Evolutionary conservation across 2,888 invertebrate species (phyloP).

Genomic region (Acanthosepion esculentum): DNA sequence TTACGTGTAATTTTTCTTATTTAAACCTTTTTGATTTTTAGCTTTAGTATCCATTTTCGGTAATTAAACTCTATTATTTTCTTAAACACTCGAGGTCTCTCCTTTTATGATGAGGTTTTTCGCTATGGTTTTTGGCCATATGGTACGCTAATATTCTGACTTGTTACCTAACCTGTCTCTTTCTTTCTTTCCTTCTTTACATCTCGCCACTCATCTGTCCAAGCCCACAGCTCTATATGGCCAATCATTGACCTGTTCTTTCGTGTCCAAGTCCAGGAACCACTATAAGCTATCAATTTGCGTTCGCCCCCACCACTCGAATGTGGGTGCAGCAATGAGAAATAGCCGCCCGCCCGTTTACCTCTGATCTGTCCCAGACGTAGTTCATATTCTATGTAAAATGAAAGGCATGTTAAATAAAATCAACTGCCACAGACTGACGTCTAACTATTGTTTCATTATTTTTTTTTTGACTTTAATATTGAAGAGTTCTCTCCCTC

Average conservation of each 20-base stretch:
- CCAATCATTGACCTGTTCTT: slow-evolving; percentile 21
- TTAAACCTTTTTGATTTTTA: background rate
- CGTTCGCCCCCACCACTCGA: too few species aligned
- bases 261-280: background rate
- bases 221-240: background rate
- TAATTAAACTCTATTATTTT: background rate
- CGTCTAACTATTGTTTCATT: background rate
- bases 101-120: background rate
- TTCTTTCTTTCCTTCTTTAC: background rate
- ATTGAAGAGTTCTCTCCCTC: background rate
- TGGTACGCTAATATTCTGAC: slow-evolving; percentile 6
- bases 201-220: background rate
- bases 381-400: background rate
- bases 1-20: background rate
- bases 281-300: background rate
- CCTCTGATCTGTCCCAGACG: background rate
- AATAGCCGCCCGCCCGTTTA: background rate
- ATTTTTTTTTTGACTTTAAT: background rate
- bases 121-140: background rate
- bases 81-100: background rate
- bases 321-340: too few species aligned
- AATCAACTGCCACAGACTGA: background rate
- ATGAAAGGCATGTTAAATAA: background rate
- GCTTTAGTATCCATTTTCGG: background rate
- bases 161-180: background rate